Base-by-base conservation (phyloP, 2,888 invertebrate species). In the Halictus quadricinctus region DNA sequence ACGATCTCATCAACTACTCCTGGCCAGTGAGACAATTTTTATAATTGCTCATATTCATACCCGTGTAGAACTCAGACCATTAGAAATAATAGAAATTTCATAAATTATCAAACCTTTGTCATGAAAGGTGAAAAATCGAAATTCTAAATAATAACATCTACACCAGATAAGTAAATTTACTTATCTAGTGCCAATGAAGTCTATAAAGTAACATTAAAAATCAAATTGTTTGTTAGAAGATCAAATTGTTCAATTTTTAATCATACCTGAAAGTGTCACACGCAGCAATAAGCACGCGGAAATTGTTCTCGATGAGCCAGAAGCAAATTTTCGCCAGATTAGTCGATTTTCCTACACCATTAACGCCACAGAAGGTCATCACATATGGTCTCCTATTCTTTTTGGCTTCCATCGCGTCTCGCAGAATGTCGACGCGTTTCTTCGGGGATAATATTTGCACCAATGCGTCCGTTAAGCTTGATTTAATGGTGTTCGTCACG, bases 311-410 rank as follows among this genome's bases (percentile, higher is more conserved):
- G 87, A 99, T 98, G 91, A 99, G 95, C 99, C 99, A 99, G 95
- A 99, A 99, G 92, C 99, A 98, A 90, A 99, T 99, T 96, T 99
- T 99, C 0, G 99, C 99, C 78, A 99, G 95, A 95, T 99, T 99
- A 3, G 99, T 99, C 0, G 99, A 99, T 93, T 99, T 99, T 78
- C 99, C 99, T 0, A 99, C 99, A 25, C 99, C 99, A 95, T 99
- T 99, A 2, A 98, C 99, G 84, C 99, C 99, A 95, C 99, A 99
- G 94, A 99, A 99, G 0, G 98, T 96, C 96, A 99, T 98, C 13
- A 98, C 97, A 94, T 98, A 99, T 0, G 99, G 99, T n/a, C 97
- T 95, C n/a, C 96, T 96, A 88, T 96, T 96, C 76, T 97, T 96
- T 93, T 97, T 97, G 1, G 99, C 98, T 92, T 99, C 99, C 92